phyloP scores from a whole-genome alignment of 2,888 invertebrate species.

The Cantharis nigra region DNA sequence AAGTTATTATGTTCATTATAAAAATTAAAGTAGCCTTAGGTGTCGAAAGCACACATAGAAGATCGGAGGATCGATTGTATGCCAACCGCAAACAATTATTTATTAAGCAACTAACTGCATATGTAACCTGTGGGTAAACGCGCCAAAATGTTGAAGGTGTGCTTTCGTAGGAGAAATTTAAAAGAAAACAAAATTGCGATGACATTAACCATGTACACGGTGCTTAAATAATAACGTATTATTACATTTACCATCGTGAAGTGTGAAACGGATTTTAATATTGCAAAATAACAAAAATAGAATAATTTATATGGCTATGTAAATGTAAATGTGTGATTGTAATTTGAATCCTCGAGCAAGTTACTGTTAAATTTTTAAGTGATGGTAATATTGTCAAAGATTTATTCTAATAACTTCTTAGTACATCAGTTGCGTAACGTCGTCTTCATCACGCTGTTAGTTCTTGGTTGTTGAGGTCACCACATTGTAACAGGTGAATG shows the following conservation, averaged over 20 bases:
- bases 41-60: conserved; percentile 11
- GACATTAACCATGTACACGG: neutral
- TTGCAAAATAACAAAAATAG: neutral
- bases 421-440: conserved; percentile 28
- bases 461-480: conserved; percentile 14
- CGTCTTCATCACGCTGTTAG: conserved; percentile 15
- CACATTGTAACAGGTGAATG: conserved; percentile 28
- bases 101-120: conserved; percentile 10
- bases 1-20: conserved; percentile 14
- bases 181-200: neutral
- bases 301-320: neutral
- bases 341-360: neutral
- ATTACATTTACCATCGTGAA: neutral
- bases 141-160: conserved; percentile 4
- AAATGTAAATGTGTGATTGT: neutral
- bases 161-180: neutral
- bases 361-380: neutral
- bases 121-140: conserved; percentile 9
- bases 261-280: neutral
- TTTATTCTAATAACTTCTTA: conserved; percentile 41
- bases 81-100: conserved; percentile 12
- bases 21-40: conserved; percentile 14
- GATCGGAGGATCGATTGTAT: neutral
- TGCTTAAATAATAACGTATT: neutral
- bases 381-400: conserved; percentile 36